A percentile compares a stretch with the other conserved stretches of the same genome.
These are phyloP conservation scores for Enteromius viviparus DNA, from an alignment of 2,797 vertebrate species.

Conservation along the genomic window DNA sequence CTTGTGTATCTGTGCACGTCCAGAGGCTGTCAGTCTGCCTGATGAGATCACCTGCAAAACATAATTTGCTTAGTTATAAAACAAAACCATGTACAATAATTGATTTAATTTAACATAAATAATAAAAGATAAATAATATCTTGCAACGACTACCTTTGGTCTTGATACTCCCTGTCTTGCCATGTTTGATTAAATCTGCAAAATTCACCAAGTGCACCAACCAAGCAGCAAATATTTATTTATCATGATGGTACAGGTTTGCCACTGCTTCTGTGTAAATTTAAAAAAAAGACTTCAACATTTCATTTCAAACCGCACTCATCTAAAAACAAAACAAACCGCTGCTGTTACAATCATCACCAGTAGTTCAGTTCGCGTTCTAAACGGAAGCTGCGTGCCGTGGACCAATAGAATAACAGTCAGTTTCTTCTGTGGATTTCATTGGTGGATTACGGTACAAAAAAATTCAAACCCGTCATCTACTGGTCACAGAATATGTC, in stretches of 20 bases:
- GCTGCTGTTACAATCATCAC: background rate
- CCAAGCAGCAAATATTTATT: background rate
- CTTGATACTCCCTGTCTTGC: slow-evolving; percentile 54
- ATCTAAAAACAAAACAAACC: slow-evolving; percentile 22
- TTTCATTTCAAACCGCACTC: background rate
- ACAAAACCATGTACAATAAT: background rate
- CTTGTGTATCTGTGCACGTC: slow-evolving; percentile 66
- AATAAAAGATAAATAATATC: background rate
- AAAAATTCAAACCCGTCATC: background rate
- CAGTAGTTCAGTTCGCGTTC: slow-evolving; percentile 6
- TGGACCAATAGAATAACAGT: slow-evolving; percentile 43
- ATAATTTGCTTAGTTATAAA: slow-evolving; percentile 8
- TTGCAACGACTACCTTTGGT: slow-evolving; percentile 53
- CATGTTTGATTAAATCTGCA: slow-evolving; percentile 24
- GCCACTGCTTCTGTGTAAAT: background rate
- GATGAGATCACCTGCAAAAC: slow-evolving; percentile 81
- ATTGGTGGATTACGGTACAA: slow-evolving; percentile 19
- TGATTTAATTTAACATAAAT: background rate
- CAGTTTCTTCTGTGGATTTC: background rate
- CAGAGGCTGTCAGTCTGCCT: slow-evolving; percentile 77
- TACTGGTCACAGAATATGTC: slow-evolving; percentile 28
- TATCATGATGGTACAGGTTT: background rate
- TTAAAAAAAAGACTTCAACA: background rate
- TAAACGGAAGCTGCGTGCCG: slow-evolving; percentile 42
- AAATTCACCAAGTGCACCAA: background rate